These are phyloP conservation scores for Picathartes gymnocephalus DNA, from an alignment of 2,113 vertebrate genomes.

Conservation along the genomic window DNA sequence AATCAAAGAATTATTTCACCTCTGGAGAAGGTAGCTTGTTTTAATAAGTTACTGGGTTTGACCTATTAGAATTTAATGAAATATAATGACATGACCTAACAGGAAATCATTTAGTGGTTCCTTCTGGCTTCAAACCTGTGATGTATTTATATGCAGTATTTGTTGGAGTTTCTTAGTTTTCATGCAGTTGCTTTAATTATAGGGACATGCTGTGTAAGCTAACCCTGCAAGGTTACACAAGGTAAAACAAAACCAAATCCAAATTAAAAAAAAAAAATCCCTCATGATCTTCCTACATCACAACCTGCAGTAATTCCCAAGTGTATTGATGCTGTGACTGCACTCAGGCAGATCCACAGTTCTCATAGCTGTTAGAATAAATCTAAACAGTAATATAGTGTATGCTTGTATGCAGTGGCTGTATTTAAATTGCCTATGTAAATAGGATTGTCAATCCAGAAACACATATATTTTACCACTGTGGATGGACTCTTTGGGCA, in stretches of 20 bases:
- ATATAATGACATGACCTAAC: not conserved
- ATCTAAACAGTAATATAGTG: not conserved
- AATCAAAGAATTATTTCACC: not conserved
- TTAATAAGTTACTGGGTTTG: not conserved
- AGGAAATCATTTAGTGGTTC: not conserved
- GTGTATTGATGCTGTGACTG: not conserved
- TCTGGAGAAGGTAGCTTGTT: not conserved
- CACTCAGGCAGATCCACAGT: not conserved
- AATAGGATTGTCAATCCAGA: not conserved
- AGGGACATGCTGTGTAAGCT: not conserved
- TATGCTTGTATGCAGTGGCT: not conserved
- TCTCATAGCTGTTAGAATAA: not conserved
- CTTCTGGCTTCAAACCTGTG: not conserved
- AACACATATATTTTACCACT: not conserved
- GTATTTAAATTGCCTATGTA: not conserved
- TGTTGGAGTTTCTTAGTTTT: not conserved
- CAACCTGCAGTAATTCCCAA: not conserved
- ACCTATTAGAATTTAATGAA: not conserved
- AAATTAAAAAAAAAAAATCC: not conserved
- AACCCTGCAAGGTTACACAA: not conserved
- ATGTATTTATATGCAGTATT: not conserved
- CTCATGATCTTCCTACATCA: not conserved
- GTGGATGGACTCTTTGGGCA: not conserved
- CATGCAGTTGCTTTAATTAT: not conserved
- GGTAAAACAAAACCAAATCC: not conserved